phyloP scores from a whole-genome alignment of 2,888 invertebrate genomes.

The Rambutsinella grinnellia region DNA sequence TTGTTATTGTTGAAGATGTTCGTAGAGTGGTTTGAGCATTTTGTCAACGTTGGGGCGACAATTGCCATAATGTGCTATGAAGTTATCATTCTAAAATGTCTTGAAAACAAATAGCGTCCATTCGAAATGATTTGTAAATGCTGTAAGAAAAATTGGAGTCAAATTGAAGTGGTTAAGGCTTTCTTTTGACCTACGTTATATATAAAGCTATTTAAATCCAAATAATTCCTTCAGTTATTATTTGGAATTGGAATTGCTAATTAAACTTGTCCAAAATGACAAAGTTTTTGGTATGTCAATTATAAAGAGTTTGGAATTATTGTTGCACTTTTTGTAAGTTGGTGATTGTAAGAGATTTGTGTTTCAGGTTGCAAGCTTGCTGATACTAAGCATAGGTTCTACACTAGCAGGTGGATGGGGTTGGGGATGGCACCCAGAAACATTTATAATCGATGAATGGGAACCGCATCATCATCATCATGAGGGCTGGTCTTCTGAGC shows the following conservation, averaged over 20 bases:
- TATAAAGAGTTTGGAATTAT: too few relatives aligned
- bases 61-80: neutral
- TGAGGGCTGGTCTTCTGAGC: neutral
- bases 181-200: too few relatives aligned
- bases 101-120: neutral
- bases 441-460: neutral
- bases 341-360: neutral
- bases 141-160: too few relatives aligned
- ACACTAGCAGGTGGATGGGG: neutral
- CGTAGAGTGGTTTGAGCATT: neutral
- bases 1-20: neutral
- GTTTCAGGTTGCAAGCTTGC: neutral
- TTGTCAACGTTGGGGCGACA: neutral
- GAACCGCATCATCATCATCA: neutral
- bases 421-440: constrained; percentile 4
- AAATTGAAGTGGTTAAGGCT: too few relatives aligned
- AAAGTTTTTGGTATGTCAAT: too few relatives aligned
- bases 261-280: too few relatives aligned
- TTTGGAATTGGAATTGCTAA: too few relatives aligned
- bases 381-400: too few relatives aligned
- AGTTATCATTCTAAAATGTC: neutral
- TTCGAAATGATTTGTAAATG: neutral
- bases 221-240: too few relatives aligned
- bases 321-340: neutral
- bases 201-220: too few relatives aligned